Evolutionary conservation across 2,888 invertebrate species (phyloP).

Genomic region (Dione vanillae): DNA sequence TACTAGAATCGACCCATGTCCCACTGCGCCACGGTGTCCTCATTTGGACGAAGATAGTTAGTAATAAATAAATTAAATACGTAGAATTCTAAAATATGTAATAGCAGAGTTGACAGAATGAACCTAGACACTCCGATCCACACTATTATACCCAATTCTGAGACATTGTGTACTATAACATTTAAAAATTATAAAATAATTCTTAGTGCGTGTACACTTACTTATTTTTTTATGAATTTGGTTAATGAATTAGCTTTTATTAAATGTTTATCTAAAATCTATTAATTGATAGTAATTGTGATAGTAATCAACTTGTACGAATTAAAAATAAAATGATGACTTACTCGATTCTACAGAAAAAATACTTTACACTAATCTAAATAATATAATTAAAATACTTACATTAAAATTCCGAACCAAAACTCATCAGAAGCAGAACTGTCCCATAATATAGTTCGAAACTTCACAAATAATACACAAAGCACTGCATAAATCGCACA

Average conservation of each 20-base stretch:
- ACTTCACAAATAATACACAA: conserved; percentile 41
- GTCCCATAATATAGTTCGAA: conserved; percentile 32
- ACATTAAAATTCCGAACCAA: conserved; percentile 25
- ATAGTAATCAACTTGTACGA: not conserved
- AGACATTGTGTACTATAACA: too few relatives aligned
- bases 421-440: conserved; percentile 22
- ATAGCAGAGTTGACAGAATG: fast-evolving
- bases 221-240: not conserved
- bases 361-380: not conserved
- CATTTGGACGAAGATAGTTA: too few relatives aligned
- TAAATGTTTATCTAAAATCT: not conserved
- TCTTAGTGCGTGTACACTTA: not conserved
- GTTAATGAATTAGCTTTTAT: conserved; percentile 2
- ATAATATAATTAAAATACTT: conserved; percentile 26
- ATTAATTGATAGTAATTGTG: not conserved
- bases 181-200: not conserved
- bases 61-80: too few relatives aligned
- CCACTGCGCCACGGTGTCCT: too few relatives aligned
- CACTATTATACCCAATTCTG: not conserved
- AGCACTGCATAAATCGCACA: conserved; percentile 44
- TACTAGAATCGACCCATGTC: too few relatives aligned
- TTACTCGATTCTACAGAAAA: not conserved
- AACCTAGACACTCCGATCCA: not conserved
- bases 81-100: too few relatives aligned
- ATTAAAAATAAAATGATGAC: too few relatives aligned